phyloP scores from a whole-genome alignment of 2,888 invertebrate genomes.

The Altica lythri region DNA sequence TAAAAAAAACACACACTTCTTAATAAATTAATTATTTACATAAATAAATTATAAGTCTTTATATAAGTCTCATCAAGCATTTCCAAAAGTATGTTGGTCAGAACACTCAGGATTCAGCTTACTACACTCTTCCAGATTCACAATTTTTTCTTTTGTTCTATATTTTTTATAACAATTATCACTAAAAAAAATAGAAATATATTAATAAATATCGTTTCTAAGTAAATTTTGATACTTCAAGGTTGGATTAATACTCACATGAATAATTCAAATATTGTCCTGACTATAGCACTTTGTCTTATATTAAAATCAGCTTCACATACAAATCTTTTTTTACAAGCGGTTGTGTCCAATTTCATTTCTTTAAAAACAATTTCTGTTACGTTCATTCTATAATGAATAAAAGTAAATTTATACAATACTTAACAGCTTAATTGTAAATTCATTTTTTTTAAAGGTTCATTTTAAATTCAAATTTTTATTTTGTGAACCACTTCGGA shows the following conservation, averaged over 20 bases:
- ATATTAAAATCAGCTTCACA: slow-evolving; percentile 60
- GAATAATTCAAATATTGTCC: slow-evolving; percentile 38
- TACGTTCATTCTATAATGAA: slow-evolving; percentile 47
- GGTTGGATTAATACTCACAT: slow-evolving; percentile 35
- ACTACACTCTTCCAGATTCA: slow-evolving; percentile 35
- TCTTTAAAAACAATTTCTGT: slow-evolving; percentile 50
- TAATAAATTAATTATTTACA: too few relatives aligned
- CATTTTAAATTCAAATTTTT: too few relatives aligned
- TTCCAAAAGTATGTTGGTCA: too few relatives aligned
- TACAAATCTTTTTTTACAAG: slow-evolving; percentile 60
- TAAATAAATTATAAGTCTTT: too few relatives aligned
- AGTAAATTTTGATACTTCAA: too few relatives aligned
- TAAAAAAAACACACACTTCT: too few relatives aligned
- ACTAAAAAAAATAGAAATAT: slow-evolving; percentile 32
- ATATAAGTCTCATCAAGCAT: too few relatives aligned
- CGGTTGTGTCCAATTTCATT: slow-evolving; percentile 49
- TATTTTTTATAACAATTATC: slow-evolving; percentile 40
- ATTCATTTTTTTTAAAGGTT: too few relatives aligned
- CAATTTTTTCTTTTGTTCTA: slow-evolving; percentile 33
- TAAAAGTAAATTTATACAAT: not conserved
- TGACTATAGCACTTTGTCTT: slow-evolving; percentile 49
- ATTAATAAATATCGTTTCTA: too few relatives aligned
- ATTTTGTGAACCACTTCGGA: too few relatives aligned
- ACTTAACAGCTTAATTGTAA: too few relatives aligned
- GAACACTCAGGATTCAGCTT: slow-evolving; percentile 33